These are phyloP conservation scores for Protaetia brevitarsis DNA, from an alignment of 1,140 invertebrate species.

Conservation along the genomic window DNA sequence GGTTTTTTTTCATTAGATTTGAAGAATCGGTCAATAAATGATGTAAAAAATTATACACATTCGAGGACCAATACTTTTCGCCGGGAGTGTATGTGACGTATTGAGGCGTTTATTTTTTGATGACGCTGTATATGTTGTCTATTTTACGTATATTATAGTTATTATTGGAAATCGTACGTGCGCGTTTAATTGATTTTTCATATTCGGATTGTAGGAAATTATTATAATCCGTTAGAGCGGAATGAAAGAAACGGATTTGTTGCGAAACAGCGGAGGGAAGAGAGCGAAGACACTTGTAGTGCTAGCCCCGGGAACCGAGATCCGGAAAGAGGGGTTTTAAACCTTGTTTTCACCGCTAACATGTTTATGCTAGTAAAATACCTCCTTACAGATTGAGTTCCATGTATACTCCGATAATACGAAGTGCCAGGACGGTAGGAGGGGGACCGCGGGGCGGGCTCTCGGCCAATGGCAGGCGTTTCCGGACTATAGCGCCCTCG, in stretches of 20 bases:
- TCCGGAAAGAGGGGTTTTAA: slow-evolving; percentile 24
- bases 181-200: no score
- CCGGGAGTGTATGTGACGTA: no score
- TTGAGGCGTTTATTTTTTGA: no score
- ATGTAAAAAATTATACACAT: no score
- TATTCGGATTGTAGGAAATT: no score
- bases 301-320: neutral
- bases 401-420: slow-evolving; percentile 44
- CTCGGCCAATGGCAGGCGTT: slow-evolving; percentile 44
- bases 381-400: slow-evolving; percentile 47
- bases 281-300: neutral
- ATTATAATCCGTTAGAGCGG: slow-evolving; percentile 2
- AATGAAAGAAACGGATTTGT: neutral
- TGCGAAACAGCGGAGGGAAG: neutral
- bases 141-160: no score
- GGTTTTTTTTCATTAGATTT: no score
- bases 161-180: no score
- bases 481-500: slow-evolving; percentile 33
- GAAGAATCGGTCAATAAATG: no score
- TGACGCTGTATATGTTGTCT: no score
- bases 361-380: slow-evolving; percentile 47
- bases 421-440: slow-evolving; percentile 17
- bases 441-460: slow-evolving; percentile 42
- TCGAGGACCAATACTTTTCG: no score
- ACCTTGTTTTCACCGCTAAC: slow-evolving; percentile 45